Conservation (phyloP, 1,140 invertebrate species). For the Pinna nobilis region DNA sequence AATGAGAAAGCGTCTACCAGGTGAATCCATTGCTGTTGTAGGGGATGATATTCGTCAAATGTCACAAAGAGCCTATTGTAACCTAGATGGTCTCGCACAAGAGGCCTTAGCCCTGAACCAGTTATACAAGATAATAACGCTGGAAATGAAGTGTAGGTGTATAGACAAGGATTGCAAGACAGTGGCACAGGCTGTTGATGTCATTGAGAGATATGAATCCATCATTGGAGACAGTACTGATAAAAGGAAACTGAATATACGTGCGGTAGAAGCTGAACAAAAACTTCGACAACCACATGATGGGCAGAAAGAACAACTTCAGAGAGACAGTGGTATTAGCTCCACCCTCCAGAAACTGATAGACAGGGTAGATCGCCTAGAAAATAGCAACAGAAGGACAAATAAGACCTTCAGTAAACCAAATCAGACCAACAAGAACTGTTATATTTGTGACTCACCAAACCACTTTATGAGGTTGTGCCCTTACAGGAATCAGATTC, state of each 20-base stretch:
- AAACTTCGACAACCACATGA: neutral
- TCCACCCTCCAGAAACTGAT: neutral
- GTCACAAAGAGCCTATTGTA: slow-evolving; percentile 23
- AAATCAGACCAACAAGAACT: neutral
- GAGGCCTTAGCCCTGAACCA: slow-evolving; percentile 34
- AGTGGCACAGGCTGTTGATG: slow-evolving; percentile 27
- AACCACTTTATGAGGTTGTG: slow-evolving; percentile 20
- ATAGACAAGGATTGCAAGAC: slow-evolving; percentile 27
- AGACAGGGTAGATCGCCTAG: slow-evolving; percentile 10
- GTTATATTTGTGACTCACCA: slow-evolving; percentile 12
- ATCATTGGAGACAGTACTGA: slow-evolving; percentile 14
- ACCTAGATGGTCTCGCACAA: slow-evolving; percentile 19
- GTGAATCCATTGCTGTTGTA: slow-evolving; percentile 13
- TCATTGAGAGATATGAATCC: slow-evolving; percentile 27
- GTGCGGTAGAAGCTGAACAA: neutral
- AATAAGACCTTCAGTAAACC: neutral
- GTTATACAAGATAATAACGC: slow-evolving; percentile 25
- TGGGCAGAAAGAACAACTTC: too few relatives aligned
- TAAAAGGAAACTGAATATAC: slow-evolving; percentile 1
- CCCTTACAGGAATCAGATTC: neutral
- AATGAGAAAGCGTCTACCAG: slow-evolving; percentile 19
- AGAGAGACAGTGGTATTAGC: neutral
- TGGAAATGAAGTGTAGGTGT: slow-evolving; percentile 26
- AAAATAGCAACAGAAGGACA: neutral
- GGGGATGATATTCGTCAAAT: slow-evolving; percentile 33